Base-by-base conservation (phyloP, 1,140 invertebrate species). In the Heliothis subflexa region DNA sequence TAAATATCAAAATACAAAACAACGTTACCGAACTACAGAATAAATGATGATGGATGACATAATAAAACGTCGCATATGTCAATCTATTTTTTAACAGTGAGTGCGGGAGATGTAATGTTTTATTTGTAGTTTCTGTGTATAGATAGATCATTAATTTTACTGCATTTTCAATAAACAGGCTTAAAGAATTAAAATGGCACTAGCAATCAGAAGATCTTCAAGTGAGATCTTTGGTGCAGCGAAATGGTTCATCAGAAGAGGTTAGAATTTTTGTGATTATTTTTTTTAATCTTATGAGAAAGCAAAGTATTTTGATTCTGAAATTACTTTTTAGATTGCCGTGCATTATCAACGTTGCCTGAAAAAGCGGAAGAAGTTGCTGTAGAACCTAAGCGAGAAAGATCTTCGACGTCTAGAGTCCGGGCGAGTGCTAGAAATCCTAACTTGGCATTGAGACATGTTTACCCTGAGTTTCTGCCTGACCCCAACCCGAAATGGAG, bases 401-500 rank as follows among this genome's bases (percentile, higher is more conserved):
- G 18, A 66, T 9, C 49, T 11, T 16, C 33, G 13, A 59, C 45
- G 33, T 52, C 73, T 0, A 81, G 86, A 0, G 82, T 88, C 5
- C 84, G 83, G 70, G 55, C 72, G 1, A 79, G 83, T 1, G 78
- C 80, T 14, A 62, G 81, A 50, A 92, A 92, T 70, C 87, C 87
- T 47, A 33, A 85, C 16, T 81, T 93, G 1, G 95, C 96, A 68
- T 96, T 95, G 85, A 96, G 98, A 87, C 97, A 97, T 92, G 94
- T 97, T 47, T 99, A 99, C 94, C 98, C 98, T 7, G 99, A 99
- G 95, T 99, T 99, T 95, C 92, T 99, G 61, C 99, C 99, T 2
- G 97, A 98, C 93, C 98, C 98, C 0, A 97, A 97, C 80, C 94
- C 96, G 11, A 94, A 96, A 89, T 97, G 96, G 88, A 94, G 99